Percentiles rank a stretch among this genome's conserved stretches.
Conservation (phyloP, 2,888 invertebrate species). For the Drosophila dives region DNA sequence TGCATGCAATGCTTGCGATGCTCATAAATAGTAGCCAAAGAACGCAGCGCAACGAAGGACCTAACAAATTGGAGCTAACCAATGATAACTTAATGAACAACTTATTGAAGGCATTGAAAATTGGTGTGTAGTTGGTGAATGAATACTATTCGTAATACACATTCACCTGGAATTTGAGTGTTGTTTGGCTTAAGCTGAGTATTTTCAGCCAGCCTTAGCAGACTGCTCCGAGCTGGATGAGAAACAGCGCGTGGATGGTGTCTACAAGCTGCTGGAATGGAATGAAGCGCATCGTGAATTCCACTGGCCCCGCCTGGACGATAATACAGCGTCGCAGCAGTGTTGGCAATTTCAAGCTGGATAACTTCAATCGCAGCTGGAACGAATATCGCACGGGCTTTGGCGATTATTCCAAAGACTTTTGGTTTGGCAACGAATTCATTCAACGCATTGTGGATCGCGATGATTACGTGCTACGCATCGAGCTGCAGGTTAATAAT, state of each 20-base stretch:
- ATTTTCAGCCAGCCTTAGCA: conserved; percentile 76
- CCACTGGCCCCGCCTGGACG: conserved; percentile 86
- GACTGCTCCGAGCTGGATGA: conserved; percentile 84
- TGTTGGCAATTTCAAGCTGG: conserved; percentile 59
- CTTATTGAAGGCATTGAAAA: conserved; percentile 7
- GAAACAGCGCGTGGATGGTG: conserved; percentile 81
- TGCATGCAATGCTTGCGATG: conserved; percentile 81
- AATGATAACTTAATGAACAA: neutral
- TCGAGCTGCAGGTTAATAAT: conserved; percentile 86
- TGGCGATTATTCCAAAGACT: conserved; percentile 86
- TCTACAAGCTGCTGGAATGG: conserved; percentile 82
- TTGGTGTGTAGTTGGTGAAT: conserved; percentile 27
- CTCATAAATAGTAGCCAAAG: conserved; percentile 61
- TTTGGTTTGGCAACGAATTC: conserved; percentile 88
- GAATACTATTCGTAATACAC: conserved; percentile 9
- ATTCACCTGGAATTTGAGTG: conserved; percentile 37
- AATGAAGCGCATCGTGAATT: conserved; percentile 83
- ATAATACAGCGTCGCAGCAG: conserved; percentile 86
- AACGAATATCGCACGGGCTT: conserved; percentile 87
- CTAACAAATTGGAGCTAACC: neutral
- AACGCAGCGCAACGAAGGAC: conserved; percentile 32
- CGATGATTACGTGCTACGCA: conserved; percentile 85
- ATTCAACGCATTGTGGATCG: conserved; percentile 85
- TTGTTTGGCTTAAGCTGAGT: conserved; percentile 55
- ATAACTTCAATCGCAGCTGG: conserved; percentile 87